Percentiles rank a stretch among this genome's conserved stretches.
Conservation (phyloP, 1,140 invertebrate species). For the Drosophila takahashii region DNA sequence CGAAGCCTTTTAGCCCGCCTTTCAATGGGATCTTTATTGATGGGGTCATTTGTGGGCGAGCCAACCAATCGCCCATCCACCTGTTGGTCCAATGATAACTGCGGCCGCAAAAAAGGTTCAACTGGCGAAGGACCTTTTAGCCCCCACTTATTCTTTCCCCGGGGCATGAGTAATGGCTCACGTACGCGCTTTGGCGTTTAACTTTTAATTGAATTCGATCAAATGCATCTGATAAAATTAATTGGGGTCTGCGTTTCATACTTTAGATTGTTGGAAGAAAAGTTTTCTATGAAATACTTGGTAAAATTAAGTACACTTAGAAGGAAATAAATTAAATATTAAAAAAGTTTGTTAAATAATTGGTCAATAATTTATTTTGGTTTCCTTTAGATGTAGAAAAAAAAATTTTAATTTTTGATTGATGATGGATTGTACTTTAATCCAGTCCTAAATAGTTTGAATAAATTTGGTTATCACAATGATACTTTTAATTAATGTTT, state of each 20-base stretch:
- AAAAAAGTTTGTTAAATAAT: too few relatives aligned
- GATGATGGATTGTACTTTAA: too few relatives aligned
- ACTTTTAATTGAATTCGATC: conserved; percentile 82
- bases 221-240: conserved; percentile 81
- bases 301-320: too few relatives aligned
- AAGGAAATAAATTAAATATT: background rate
- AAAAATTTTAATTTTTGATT: too few relatives aligned
- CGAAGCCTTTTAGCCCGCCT: conserved; percentile 43
- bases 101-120: conserved; percentile 43
- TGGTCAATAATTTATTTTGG: background rate
- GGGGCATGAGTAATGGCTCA: conserved; percentile 68
- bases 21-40: conserved; percentile 68
- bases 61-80: conserved; percentile 25
- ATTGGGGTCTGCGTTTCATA: conserved; percentile 40
- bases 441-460: too few relatives aligned
- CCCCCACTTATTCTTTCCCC: background rate
- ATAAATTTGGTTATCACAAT: background rate
- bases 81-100: conserved; percentile 53
- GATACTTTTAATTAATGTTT: background rate
- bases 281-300: background rate
- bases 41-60: conserved; percentile 48
- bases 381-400: background rate
- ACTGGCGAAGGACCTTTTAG: conserved; percentile 35
- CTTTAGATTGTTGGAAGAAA: background rate
- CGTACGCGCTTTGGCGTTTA: conserved; percentile 65